Percentiles rank a stretch among this genome's conserved stretches.
Evolutionary conservation across 1,140 invertebrate species (phyloP).

Genomic region (Drosophila persimilis): DNA sequence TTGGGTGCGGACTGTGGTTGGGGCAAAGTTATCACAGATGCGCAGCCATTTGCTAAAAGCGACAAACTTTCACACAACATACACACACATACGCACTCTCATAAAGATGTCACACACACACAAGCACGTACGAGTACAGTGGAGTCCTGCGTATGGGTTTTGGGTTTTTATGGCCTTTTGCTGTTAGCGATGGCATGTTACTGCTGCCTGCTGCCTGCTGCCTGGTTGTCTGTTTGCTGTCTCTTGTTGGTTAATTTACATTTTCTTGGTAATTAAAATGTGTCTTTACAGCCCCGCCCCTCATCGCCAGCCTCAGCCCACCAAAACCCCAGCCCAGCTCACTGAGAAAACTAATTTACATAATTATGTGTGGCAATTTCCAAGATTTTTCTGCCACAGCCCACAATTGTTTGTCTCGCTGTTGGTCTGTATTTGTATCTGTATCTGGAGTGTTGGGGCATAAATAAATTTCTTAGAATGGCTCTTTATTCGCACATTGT

Average conservation of each 20-base stretch:
- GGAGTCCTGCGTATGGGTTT: conserved; percentile 57
- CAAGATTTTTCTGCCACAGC: conserved; percentile 63
- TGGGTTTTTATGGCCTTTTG: conserved; percentile 45
- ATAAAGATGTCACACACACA: conserved; percentile 1
- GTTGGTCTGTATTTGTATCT: not conserved
- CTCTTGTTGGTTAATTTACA: conserved; percentile 77
- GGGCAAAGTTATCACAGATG: conserved; percentile 61
- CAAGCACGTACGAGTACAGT: not conserved
- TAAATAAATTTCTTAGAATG: conserved; percentile 59
- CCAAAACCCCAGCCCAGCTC: not conserved
- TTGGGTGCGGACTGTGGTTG: conserved; percentile 25
- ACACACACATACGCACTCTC: not conserved
- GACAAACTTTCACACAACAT: conserved; percentile 31
- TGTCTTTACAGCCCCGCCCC: conserved; percentile 33
- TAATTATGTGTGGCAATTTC: conserved; percentile 79
- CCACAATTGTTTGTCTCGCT: conserved; percentile 22
- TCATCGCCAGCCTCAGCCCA: not conserved
- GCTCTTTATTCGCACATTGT: conserved; percentile 33
- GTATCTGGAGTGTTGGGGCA: conserved; percentile 25
- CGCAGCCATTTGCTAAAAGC: conserved; percentile 58
- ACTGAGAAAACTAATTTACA: conserved; percentile 63
- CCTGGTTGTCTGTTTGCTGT: conserved; percentile 59
- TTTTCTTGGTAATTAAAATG: conserved; percentile 80
- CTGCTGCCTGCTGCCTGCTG: conserved; percentile 20
- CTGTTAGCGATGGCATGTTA: conserved; percentile 43